A percentile compares a stretch with the other conserved stretches of the same genome.
phyloP scores from a whole-genome alignment of 2,797 vertebrate genomes.

The Holocentrus rufus region DNA sequence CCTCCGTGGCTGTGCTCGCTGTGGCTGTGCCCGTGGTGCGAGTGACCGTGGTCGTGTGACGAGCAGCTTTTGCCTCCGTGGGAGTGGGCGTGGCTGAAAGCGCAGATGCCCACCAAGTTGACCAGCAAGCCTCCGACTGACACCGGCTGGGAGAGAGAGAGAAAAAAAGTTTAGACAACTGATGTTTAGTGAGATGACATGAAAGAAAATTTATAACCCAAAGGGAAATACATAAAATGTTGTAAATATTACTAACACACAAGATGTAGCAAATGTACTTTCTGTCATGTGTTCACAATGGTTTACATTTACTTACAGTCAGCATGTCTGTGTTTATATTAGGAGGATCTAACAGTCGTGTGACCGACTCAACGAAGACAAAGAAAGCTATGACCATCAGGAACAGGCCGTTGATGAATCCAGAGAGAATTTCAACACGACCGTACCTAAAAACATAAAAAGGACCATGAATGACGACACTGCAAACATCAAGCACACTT shows the following conservation, averaged over 20 bases:
- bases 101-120: constrained; percentile 97
- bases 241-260: too few species aligned
- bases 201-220: neutral
- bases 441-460: constrained; percentile 83
- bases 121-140: constrained; percentile 95
- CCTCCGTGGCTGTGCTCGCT: constrained; percentile 85
- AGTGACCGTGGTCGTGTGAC: constrained; percentile 85
- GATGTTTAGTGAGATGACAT: neutral
- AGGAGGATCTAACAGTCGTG: constrained; percentile 94
- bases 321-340: constrained; percentile 99
- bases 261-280: neutral
- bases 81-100: constrained; percentile 95
- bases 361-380: constrained; percentile 95
- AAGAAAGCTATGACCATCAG: constrained; percentile 99
- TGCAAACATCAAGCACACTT: neutral
- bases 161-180: neutral
- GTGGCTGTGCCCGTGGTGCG: constrained; percentile 86
- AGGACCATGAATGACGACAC: neutral
- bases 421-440: constrained; percentile 97
- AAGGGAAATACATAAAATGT: too few species aligned
- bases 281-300: neutral
- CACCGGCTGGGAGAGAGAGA: constrained; percentile 89
- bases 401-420: constrained; percentile 98
- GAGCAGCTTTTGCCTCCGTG: constrained; percentile 85
- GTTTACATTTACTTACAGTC: constrained; percentile 85